Conservation (phyloP, 2,797 vertebrate species). For the Triplophysa yarkandensis region DNA sequence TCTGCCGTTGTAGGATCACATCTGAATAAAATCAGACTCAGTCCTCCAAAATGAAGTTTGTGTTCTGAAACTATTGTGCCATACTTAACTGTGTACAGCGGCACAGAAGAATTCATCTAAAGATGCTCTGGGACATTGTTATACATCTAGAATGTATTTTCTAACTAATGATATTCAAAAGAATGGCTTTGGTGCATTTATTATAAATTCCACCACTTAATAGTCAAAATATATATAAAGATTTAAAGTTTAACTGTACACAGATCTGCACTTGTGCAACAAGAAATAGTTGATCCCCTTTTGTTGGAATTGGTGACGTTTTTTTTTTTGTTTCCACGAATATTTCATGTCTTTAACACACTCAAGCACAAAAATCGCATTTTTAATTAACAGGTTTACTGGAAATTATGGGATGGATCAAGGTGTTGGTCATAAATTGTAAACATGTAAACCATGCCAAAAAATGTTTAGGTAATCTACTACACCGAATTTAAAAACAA, state of each 20-base stretch:
- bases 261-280: conserved; percentile 10
- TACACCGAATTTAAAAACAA: background rate
- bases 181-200: conserved; percentile 21
- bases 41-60: conserved; percentile 18
- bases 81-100: conserved; percentile 35
- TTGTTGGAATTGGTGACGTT: conserved; percentile 15
- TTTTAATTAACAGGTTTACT: conserved; percentile 11
- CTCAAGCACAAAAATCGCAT: conserved; percentile 35
- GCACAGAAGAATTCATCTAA: conserved; percentile 38
- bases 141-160: conserved; percentile 47
- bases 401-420: conserved; percentile 1
- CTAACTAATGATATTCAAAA: conserved; percentile 23
- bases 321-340: conserved; percentile 18
- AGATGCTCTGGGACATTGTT: conserved; percentile 32
- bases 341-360: background rate
- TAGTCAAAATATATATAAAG: conserved; percentile 12
- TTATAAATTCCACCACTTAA: conserved; percentile 28
- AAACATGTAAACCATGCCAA: background rate
- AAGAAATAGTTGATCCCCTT: conserved; percentile 1
- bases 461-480: background rate
- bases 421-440: background rate
- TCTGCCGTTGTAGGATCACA: background rate
- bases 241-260: conserved; percentile 32
- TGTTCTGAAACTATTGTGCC: conserved; percentile 49
- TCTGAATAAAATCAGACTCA: background rate